phyloP scores from a whole-genome alignment of 2,888 invertebrate genomes.

The Tanypteryx hageni region DNA sequence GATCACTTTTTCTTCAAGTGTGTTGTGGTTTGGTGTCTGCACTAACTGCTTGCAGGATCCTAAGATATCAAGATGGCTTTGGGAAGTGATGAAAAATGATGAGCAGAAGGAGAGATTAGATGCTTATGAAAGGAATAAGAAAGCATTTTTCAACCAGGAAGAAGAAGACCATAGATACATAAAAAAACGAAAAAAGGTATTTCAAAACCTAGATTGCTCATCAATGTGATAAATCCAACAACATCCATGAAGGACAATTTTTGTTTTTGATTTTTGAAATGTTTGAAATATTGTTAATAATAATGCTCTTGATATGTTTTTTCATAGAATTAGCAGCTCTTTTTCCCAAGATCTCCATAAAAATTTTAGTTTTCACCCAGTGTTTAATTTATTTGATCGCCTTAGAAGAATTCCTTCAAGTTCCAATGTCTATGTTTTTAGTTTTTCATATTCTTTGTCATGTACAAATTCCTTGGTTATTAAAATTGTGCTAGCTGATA shows the following conservation, averaged over 20 bases:
- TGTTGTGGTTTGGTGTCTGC: constrained; percentile 64
- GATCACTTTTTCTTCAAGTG: constrained; percentile 61
- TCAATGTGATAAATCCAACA: not conserved
- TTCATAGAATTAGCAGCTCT: not conserved
- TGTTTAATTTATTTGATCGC: not conserved
- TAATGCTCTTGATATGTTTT: not conserved
- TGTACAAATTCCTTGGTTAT: not conserved
- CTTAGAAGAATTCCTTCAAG: not conserved
- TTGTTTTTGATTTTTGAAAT: not conserved
- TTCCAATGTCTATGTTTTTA: not conserved
- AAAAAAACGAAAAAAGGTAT: constrained; percentile 59
- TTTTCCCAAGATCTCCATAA: not conserved
- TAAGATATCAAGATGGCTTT: constrained; percentile 76
- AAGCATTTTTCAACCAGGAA: constrained; percentile 55
- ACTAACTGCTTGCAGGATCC: constrained; percentile 73
- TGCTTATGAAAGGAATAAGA: constrained; percentile 61
- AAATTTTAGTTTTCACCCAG: not conserved
- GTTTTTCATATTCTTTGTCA: not conserved
- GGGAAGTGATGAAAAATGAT: constrained; percentile 74
- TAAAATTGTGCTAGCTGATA: not conserved
- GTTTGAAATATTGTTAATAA: constrained; percentile 5
- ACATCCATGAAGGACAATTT: not conserved
- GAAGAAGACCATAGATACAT: constrained; percentile 64
- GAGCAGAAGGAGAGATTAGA: constrained; percentile 73
- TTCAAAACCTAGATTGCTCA: not conserved